Evolutionary conservation across 2,888 invertebrate species (phyloP), one percentile per base, ranked within the genome.

Genomic region (Lithophane socia): DNA sequence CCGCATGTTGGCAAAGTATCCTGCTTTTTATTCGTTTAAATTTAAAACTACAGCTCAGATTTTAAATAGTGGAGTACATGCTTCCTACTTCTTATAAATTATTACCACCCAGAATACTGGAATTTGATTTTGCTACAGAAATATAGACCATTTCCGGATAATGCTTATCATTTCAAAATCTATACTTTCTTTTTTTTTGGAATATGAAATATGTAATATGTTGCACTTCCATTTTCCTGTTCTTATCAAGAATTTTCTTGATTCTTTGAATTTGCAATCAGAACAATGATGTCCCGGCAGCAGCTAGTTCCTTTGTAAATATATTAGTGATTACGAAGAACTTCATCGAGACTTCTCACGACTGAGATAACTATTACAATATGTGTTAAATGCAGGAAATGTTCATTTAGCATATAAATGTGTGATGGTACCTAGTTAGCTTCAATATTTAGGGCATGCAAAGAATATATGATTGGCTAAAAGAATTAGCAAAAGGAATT

Each of bases 301-400:
- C 70, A 71, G 49, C 56, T 71, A 74, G 71, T 77, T 75, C 73
- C 76, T 80, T 73, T 71, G 65, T 29, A 72, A 73, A 77, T 12
- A 65, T 49, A 49, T 54, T 73, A 75, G 60, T 61, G 68, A 77
- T 79, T 79, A 73, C 65, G 29, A 81, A 63, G 70, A 82, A 66
- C 60, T 75, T 69, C 68, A 77, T 78, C 47, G 67, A 75, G 44
- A 77, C 49, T 73, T 79, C 77, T 84, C 78, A 82, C 66, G 79
- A 75, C 73, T 68, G 44, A 78, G 67, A 73, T 77, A 56, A 75
- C 67, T 76, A 77, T 78, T 77, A 80, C 52, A 77, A 72, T 71
- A 84, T 72, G 65, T 75, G 67, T 77, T 81, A 79, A 77, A 76
- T 54, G 70, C 82, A 81, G 85, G 81, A 85, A 88, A 85, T 66